These are phyloP conservation scores for Sinosuthora webbiana DNA, from an alignment of 2,113 vertebrate genomes.

Conservation along the genomic window DNA sequence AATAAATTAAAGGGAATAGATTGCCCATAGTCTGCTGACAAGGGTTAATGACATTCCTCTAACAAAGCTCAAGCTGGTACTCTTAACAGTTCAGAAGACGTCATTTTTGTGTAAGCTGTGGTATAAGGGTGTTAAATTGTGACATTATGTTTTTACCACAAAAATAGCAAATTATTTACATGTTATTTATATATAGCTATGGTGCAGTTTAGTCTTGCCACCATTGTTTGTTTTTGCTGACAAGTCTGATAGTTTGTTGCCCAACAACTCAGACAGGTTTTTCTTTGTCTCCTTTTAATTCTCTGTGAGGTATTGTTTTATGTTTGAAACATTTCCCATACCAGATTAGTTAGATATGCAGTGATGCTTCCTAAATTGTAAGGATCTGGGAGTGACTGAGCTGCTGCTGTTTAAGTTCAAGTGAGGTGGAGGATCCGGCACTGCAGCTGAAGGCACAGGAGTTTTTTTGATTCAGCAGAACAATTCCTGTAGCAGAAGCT, in stretches of 20 bases:
- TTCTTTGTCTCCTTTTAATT: conserved; percentile 53
- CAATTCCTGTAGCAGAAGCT: conserved; percentile 63
- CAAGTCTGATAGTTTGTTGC: conserved; percentile 51
- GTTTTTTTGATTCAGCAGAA: conserved; percentile 59
- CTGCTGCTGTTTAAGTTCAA: conserved; percentile 34
- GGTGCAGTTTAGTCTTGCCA: conserved; percentile 1
- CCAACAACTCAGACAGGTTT: conserved; percentile 58
- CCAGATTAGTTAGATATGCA: conserved; percentile 35
- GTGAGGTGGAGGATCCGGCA: conserved; percentile 35
- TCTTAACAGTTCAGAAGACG: background rate
- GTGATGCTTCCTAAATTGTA: conserved; percentile 20
- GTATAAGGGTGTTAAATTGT: conserved; percentile 10
- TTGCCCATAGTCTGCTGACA: background rate
- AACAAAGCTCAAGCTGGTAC: background rate
- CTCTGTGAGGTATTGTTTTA: conserved; percentile 1
- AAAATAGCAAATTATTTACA: conserved; percentile 50
- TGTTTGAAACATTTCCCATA: conserved; percentile 32
- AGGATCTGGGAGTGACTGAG: conserved; percentile 13
- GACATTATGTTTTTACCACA: conserved; percentile 39
- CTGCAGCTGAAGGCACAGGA: background rate
- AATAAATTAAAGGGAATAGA: background rate
- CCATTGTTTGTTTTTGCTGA: conserved; percentile 55
- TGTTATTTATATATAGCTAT: conserved; percentile 26
- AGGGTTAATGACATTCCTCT: background rate
- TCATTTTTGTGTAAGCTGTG: conserved; percentile 26